These are phyloP conservation scores for Argyra leucocephala DNA, from an alignment of 2,888 invertebrate genomes.

Conservation along the genomic window DNA sequence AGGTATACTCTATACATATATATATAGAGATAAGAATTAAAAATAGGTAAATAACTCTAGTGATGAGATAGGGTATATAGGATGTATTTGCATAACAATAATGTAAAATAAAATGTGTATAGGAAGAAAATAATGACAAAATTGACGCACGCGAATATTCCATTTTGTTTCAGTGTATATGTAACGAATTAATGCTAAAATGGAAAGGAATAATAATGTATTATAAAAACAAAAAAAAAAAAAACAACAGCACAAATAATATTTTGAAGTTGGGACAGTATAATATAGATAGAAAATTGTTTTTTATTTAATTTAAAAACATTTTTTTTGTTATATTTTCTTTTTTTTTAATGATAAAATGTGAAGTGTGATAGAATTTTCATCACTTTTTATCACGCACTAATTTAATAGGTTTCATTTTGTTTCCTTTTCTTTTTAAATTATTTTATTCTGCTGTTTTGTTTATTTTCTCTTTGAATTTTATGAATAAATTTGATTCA, in stretches of 20 bases:
- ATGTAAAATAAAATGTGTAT: no score
- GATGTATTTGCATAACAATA: no score
- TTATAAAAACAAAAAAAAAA: not conserved
- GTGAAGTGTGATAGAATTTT: conserved; percentile 1
- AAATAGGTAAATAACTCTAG: no score
- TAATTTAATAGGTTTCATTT: not conserved
- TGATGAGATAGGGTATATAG: no score
- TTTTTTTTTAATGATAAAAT: not conserved
- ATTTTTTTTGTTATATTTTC: not conserved
- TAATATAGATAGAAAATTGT: no score
- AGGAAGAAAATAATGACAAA: not conserved
- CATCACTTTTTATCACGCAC: not conserved
- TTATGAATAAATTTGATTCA: not conserved
- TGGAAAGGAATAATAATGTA: not conserved
- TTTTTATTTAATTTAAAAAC: no score
- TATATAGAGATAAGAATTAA: no score
- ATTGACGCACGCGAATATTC: not conserved
- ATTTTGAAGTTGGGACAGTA: no score
- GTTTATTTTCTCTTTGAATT: no score
- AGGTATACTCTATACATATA: no score
- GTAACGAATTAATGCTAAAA: not conserved
- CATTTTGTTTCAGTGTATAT: not conserved
- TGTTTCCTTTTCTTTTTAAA: not conserved
- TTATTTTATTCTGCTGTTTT: no score
- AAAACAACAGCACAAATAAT: no score